Percentiles rank a stretch among this genome's conserved stretches.
Conservation (phyloP, 2,888 invertebrate species). For the Dendrolimus houi region DNA sequence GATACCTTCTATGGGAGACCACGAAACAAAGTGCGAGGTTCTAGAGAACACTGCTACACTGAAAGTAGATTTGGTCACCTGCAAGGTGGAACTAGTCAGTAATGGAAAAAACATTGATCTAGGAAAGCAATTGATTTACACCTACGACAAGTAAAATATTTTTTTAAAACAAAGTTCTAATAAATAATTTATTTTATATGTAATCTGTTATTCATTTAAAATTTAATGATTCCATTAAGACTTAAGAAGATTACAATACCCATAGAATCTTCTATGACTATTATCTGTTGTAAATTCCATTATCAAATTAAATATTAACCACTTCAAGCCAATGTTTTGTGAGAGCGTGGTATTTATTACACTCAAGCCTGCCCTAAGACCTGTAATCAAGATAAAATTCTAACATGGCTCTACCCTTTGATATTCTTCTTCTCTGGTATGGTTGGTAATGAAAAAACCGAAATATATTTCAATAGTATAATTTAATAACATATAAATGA, state of each 20-base stretch:
- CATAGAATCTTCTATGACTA: no score
- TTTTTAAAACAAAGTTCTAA: conserved; percentile 14
- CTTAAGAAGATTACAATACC: no score
- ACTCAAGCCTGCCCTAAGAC: no score
- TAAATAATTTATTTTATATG: conserved; percentile 16
- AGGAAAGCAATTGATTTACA: conserved; percentile 73
- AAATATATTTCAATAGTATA: conserved; percentile 33
- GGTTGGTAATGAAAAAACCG: no score
- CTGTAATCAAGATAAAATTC: no score
- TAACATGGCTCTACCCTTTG: no score
- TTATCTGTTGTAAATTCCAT: no score
- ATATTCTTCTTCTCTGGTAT: no score
- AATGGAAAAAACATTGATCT: conserved; percentile 62
- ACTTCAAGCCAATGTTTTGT: no score
- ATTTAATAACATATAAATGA: conserved; percentile 51
- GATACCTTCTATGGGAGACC: conserved; percentile 82
- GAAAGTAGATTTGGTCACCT: conserved; percentile 59
- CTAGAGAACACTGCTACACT: conserved; percentile 68
- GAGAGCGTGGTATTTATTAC: no score
- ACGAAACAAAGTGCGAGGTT: conserved; percentile 76
- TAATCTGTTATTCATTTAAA: conserved; percentile 10
- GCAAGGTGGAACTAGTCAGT: conserved; percentile 54
- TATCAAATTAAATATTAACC: no score
- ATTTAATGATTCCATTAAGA: no score
- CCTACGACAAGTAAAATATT: conserved; percentile 51